Conservation (phyloP, 2,888 invertebrate genomes). For the Folsomia candida region DNA sequence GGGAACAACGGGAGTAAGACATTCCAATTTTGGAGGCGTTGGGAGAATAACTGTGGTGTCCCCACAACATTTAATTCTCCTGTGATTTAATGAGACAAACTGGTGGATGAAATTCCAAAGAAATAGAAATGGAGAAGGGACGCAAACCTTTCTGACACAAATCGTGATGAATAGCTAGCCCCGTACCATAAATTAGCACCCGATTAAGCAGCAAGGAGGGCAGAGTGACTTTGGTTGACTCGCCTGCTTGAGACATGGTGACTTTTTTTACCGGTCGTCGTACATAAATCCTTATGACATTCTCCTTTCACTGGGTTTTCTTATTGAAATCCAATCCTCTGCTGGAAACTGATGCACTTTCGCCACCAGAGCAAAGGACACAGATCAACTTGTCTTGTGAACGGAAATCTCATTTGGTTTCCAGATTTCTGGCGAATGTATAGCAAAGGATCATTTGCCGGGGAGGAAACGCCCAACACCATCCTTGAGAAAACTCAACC, state of each 20-base stretch:
- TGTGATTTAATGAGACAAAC: conserved; percentile 22
- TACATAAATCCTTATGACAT: conserved; percentile 48
- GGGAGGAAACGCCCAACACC: conserved; percentile 6
- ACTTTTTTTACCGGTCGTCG: conserved; percentile 29
- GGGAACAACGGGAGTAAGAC: no score
- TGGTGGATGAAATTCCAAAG: conserved; percentile 10
- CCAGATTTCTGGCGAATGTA: conserved; percentile 5
- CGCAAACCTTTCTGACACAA: conserved; percentile 44
- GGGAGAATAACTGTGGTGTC: no score
- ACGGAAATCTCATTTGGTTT: conserved; percentile 17
- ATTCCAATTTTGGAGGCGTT: no score
- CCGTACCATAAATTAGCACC: conserved; percentile 47
- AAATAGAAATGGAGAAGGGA: conserved; percentile 29
- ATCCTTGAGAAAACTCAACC: neutral
- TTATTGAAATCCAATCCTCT: conserved; percentile 20
- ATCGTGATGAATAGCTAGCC: conserved; percentile 48
- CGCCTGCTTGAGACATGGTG: conserved; percentile 19
- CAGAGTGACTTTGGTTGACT: conserved; percentile 5
- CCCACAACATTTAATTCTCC: conserved; percentile 15
- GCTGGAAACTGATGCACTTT: conserved; percentile 12
- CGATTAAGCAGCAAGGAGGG: conserved; percentile 36
- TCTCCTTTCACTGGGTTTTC: conserved; percentile 24
- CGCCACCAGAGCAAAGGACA: conserved; percentile 3
- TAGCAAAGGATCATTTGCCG: neutral
- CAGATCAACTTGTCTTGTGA: conserved; percentile 15